Conservation (phyloP, 2,888 invertebrate genomes). For the Euzophera pinguis region DNA sequence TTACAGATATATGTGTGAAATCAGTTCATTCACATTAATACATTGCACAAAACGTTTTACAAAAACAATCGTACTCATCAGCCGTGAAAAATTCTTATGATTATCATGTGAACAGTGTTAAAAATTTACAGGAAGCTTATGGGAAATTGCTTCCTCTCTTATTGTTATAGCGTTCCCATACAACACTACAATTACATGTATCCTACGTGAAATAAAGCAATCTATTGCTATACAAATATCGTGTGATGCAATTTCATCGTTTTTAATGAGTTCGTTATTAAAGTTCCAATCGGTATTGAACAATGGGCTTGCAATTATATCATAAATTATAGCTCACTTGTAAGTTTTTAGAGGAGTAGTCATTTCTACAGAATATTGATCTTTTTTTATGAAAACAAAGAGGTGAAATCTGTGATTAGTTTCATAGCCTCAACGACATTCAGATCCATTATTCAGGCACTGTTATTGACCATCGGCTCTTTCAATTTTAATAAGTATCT, state of each 20-base stretch:
- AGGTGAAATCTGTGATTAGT: no score
- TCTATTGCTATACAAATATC: background rate
- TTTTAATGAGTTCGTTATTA: conserved; percentile 7
- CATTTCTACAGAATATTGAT: background rate
- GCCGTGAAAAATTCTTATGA: conserved; percentile 6
- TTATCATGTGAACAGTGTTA: conserved; percentile 3
- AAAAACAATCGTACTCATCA: conserved; percentile 6
- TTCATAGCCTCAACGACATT: no score
- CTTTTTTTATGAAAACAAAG: no score
- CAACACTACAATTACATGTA: conserved; percentile 3
- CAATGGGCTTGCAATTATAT: background rate
- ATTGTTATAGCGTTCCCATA: conserved; percentile 4
- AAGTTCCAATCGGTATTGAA: background rate
- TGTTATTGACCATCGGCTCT: no score
- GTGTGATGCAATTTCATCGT: background rate
- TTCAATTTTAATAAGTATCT: no score
- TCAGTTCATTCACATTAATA: no score
- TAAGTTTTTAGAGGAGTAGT: background rate
- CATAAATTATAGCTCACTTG: background rate
- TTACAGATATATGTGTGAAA: background rate
- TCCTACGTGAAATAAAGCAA: background rate
- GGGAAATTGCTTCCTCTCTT: conserved; percentile 2
- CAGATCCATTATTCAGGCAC: no score
- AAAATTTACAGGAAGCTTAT: conserved; percentile 6
- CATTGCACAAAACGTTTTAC: background rate